A percentile compares a stretch with the other conserved stretches of the same genome.
These are phyloP conservation scores for Mactromeris polynyma DNA, from an alignment of 2,888 invertebrate species.

Conservation along the genomic window DNA sequence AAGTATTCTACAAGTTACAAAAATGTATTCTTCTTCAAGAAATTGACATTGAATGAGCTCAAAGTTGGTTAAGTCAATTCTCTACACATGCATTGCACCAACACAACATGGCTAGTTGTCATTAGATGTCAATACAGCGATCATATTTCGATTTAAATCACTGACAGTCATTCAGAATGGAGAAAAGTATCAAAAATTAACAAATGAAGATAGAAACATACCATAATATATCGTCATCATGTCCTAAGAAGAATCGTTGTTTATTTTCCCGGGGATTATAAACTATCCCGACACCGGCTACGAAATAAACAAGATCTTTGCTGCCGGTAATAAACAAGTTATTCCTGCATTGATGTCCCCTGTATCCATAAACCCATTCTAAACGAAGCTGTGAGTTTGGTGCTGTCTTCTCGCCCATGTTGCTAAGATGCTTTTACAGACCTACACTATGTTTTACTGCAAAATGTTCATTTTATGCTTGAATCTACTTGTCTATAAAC, in stretches of 20 bases:
- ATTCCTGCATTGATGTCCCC: slow-evolving; percentile 87
- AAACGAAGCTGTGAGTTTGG: slow-evolving; percentile 86
- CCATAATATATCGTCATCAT: slow-evolving; percentile 88
- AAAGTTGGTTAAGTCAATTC: too few relatives aligned
- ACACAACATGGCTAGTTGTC: too few relatives aligned
- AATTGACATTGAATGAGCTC: too few relatives aligned
- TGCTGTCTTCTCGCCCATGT: slow-evolving; percentile 83
- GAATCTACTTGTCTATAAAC: slow-evolving; percentile 65
- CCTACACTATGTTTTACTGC: background rate
- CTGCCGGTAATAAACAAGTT: slow-evolving; percentile 86
- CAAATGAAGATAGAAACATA: slow-evolving; percentile 57
- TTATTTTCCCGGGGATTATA: slow-evolving; percentile 85
- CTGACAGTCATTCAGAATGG: background rate
- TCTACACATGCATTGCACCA: background rate
- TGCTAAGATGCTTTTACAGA: slow-evolving; percentile 27
- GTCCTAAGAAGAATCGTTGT: slow-evolving; percentile 87
- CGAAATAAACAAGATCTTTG: slow-evolving; percentile 87
- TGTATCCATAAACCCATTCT: slow-evolving; percentile 88
- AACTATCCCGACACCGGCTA: slow-evolving; percentile 88
- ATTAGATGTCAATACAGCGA: too few relatives aligned
- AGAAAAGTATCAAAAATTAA: background rate
- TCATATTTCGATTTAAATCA: too few relatives aligned
- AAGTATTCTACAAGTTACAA: too few relatives aligned
- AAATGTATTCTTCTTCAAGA: too few relatives aligned
- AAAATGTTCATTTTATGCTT: slow-evolving; percentile 42